Percentiles rank a stretch among this genome's conserved stretches.
phyloP scores from a whole-genome alignment of 2,888 invertebrate genomes.

The Drosophila fulvimacula region DNA sequence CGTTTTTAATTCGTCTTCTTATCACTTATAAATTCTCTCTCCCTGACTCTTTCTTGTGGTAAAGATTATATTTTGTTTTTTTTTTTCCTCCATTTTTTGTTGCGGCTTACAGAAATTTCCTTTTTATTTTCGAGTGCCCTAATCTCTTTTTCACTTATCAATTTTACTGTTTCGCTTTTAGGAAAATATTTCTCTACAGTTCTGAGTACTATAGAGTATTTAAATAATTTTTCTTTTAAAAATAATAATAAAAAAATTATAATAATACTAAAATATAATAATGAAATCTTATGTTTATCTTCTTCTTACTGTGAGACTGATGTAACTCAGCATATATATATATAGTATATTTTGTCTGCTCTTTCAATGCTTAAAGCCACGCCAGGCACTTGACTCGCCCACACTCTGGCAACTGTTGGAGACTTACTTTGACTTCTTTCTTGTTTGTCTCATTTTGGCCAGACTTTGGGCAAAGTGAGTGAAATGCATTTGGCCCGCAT shows the following conservation, averaged over 20 bases:
- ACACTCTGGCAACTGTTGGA: slow-evolving; percentile 13
- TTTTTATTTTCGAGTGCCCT: not conserved
- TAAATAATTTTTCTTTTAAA: too few relatives aligned
- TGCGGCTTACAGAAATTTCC: slow-evolving; percentile 2
- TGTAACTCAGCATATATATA: not conserved
- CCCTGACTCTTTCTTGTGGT: not conserved
- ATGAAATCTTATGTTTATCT: too few relatives aligned
- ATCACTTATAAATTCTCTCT: not conserved
- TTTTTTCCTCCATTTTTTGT: not conserved
- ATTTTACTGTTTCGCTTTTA: not conserved
- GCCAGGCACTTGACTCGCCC: slow-evolving; percentile 36
- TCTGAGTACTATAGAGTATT: not conserved
- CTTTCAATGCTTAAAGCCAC: slow-evolving; percentile 23
- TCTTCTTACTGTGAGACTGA: too few relatives aligned
- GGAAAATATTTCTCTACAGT: not conserved
- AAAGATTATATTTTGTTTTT: slow-evolving; percentile 10
- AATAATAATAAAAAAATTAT: too few relatives aligned
- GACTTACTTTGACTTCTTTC: slow-evolving; percentile 41
- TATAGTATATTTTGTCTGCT: too few relatives aligned
- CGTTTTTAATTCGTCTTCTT: not conserved
- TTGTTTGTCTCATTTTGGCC: slow-evolving; percentile 26
- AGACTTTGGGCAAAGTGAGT: slow-evolving; percentile 33
- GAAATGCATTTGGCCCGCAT: slow-evolving; percentile 55
- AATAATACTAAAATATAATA: too few relatives aligned
- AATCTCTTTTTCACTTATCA: slow-evolving; percentile 8